phyloP scores from a whole-genome alignment of 2,888 invertebrate genomes.

The Adelognathus sp. region DNA sequence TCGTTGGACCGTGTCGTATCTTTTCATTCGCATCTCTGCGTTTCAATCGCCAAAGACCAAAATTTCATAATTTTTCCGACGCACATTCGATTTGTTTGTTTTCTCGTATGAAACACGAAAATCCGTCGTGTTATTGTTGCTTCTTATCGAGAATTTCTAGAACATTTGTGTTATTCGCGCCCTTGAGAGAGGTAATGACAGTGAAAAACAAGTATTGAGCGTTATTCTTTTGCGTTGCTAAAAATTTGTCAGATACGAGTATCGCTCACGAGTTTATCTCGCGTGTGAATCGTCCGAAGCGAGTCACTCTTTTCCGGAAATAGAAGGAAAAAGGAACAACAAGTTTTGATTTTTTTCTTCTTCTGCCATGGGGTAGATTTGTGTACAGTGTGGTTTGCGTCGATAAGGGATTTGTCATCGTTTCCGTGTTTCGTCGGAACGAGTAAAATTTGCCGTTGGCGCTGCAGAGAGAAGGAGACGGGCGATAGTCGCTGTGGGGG shows the following conservation, averaged over 20 bases:
- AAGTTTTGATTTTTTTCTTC: background rate
- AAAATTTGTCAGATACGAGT: background rate
- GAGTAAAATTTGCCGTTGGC: background rate
- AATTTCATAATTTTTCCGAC: no score
- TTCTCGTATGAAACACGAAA: no score
- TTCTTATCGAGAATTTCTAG: no score
- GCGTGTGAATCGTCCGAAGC: constrained; percentile 33
- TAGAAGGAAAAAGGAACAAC: no score
- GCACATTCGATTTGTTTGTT: no score
- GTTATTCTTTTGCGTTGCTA: background rate
- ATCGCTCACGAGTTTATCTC: constrained; percentile 39
- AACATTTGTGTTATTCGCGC: no score
- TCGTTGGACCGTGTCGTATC: background rate
- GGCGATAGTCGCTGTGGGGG: constrained; percentile 5
- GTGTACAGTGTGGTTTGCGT: background rate
- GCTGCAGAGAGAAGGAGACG: background rate
- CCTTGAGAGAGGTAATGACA: no score
- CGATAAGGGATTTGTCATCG: constrained; percentile 19
- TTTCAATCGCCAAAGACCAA: no score
- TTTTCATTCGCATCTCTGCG: background rate
- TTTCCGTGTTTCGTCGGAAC: background rate
- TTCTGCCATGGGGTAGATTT: no score
- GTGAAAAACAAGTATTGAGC: no score
- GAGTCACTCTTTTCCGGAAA: constrained; percentile 25
- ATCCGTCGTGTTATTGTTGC: no score